These are phyloP conservation scores for Aricia agestis DNA, from an alignment of 1,140 invertebrate species.

Conservation along the genomic window DNA sequence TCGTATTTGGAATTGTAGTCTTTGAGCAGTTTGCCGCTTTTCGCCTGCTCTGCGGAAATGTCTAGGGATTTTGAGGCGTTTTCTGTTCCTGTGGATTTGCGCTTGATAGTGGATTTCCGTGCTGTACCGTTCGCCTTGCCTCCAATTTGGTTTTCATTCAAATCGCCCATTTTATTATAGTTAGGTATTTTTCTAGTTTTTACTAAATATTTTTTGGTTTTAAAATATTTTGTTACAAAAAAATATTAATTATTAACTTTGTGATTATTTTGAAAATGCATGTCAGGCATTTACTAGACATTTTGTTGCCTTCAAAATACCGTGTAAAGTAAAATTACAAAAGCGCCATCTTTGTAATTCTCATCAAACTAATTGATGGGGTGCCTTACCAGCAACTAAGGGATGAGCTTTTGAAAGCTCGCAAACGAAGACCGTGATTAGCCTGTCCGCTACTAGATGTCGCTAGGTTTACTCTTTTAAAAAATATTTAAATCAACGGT, in stretches of 20 bases:
- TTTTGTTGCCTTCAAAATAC: neutral
- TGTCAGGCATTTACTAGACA: no score
- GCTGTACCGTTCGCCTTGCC: neutral
- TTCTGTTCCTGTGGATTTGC: neutral
- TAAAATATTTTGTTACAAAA: neutral
- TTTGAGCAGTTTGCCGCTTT: neutral
- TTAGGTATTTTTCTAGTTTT: no score
- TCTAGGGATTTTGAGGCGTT: neutral
- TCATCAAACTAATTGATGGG: neutral
- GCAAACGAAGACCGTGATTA: neutral
- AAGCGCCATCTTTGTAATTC: neutral
- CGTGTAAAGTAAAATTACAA: neutral
- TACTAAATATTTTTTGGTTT: neutral
- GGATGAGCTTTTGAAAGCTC: neutral
- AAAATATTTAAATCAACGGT: neutral
- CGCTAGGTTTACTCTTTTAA: neutral
- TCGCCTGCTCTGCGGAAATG: neutral
- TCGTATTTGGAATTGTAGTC: neutral
- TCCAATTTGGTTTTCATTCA: neutral
- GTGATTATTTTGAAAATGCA: no score
- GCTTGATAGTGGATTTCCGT: neutral
- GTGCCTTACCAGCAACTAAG: neutral
- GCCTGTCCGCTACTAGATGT: slow-evolving; percentile 23
- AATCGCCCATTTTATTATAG: neutral
- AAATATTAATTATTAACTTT: neutral